Conservation (phyloP, 2,797 vertebrate species). For the Chelon labrosus region DNA sequence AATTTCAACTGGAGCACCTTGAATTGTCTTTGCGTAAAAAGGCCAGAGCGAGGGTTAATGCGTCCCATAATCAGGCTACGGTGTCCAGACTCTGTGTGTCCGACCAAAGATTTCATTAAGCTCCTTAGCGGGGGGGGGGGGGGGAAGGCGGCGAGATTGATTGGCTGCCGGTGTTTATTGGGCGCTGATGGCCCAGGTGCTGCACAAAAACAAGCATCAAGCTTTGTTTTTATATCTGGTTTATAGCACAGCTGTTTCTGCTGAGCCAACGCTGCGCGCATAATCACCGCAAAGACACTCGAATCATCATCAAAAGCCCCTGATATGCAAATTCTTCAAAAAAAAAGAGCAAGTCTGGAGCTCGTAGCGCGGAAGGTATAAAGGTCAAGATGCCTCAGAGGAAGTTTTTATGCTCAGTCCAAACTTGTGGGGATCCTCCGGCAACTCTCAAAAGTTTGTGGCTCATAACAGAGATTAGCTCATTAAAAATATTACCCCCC, state of each 20-base stretch:
- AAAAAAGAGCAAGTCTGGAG: slow-evolving; percentile 16
- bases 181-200: slow-evolving; percentile 82
- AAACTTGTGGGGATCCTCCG: slow-evolving; percentile 41
- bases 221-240: slow-evolving; percentile 82
- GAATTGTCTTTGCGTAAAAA: slow-evolving; percentile 50
- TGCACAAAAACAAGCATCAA: slow-evolving; percentile 70
- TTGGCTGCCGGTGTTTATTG: slow-evolving; percentile 80
- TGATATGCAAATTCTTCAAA: slow-evolving; percentile 67
- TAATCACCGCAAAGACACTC: slow-evolving; percentile 77
- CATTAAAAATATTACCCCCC: slow-evolving; percentile 68
- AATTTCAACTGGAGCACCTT: slow-evolving; percentile 55
- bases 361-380: slow-evolving; percentile 11
- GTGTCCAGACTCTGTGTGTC: slow-evolving; percentile 40
- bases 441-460: slow-evolving; percentile 60
- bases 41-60: slow-evolving; percentile 58
- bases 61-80: slow-evolving; percentile 40
- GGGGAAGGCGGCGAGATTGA: slow-evolving; percentile 61
- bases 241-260: slow-evolving; percentile 86
- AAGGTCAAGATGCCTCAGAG: slow-evolving; percentile 53
- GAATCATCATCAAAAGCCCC: slow-evolving; percentile 78
- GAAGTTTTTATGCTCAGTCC: slow-evolving; percentile 37
- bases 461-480: slow-evolving; percentile 54
- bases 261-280: slow-evolving; percentile 66
- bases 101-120: slow-evolving; percentile 66
- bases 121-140: slow-evolving; percentile 54